Percentiles rank a stretch among this genome's conserved stretches.
phyloP scores from a whole-genome alignment of 2,888 invertebrate genomes.

The Elmis aenea region DNA sequence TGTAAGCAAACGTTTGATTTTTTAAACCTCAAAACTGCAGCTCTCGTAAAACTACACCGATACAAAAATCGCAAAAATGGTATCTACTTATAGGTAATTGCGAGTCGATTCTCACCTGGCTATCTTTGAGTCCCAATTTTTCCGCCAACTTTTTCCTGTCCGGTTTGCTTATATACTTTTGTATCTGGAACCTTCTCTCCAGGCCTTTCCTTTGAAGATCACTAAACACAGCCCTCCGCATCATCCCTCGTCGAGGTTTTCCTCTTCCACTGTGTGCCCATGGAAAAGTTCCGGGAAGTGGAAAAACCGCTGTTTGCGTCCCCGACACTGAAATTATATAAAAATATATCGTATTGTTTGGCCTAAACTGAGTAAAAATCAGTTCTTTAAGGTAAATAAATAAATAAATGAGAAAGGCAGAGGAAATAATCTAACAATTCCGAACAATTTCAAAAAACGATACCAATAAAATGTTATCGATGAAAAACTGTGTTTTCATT shows the following conservation, averaged over 20 bases:
- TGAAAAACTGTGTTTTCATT: neutral
- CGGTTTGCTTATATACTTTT: conserved; percentile 98
- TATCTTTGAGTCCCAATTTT: conserved; percentile 92
- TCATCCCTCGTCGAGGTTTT: conserved; percentile 93
- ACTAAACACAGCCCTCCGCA: conserved; percentile 90
- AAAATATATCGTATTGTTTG: too few species aligned
- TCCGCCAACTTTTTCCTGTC: conserved; percentile 96
- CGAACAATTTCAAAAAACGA: neutral
- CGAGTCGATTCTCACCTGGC: conserved; percentile 94
- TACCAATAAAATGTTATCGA: neutral
- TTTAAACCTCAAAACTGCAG: too few species aligned
- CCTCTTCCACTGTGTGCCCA: conserved; percentile 90
- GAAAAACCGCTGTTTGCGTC: conserved; percentile 49
- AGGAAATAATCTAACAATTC: neutral
- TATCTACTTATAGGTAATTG: too few species aligned
- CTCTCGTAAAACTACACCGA: too few species aligned
- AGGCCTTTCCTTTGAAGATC: conserved; percentile 93
- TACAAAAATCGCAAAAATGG: too few species aligned
- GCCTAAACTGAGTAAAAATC: too few species aligned
- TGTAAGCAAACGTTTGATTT: too few species aligned
- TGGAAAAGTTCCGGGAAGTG: conserved; percentile 59
- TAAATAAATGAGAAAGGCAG: too few species aligned
- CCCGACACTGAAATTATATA: conserved; percentile 40
- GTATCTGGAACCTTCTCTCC: conserved; percentile 92
- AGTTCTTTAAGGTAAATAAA: too few species aligned